Base-by-base conservation (phyloP, 2,888 invertebrate genomes). In the Geophilus truncorum region DNA sequence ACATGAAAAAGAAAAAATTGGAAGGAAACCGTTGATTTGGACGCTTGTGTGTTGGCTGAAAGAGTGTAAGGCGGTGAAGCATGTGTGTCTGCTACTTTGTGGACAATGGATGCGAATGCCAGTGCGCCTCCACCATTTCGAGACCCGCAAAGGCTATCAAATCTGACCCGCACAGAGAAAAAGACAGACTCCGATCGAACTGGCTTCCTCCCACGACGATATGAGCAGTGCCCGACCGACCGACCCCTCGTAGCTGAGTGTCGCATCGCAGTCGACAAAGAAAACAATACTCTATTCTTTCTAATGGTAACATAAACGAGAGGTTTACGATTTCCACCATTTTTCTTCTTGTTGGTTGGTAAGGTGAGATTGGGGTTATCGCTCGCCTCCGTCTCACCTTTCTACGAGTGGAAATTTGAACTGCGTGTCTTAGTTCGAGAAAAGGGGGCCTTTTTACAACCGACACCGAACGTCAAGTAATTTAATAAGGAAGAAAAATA, bases 321-420 rank as follows among this genome's bases (percentile, higher is more conserved):
- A 62, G 62, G 62, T 62, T 62, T 62, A 62, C 62, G 62, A 62
- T 62, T 62, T 62, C 62, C 62, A 62, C 62, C 62, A 62, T 62
- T 62, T 62, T 62, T 28, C 62, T 62, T 62, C 25, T 28, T 25
- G 23, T 62, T 62, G 45, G 45, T 23, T 62, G 62, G 25, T 62
- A 23, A 25, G 62, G 62, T 62, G 62, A 62, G 9, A 25, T 62
- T 10, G 62, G 62, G 62, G 62, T 62, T 62, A 62, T 62, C 62
- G 62, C 62, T 62, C 62, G 25, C 23, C 23, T 62, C 62, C 62
- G 62, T 62, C 62, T 62, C 62, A 62, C 62, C 62, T 62, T 62
- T 62, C 62, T 23, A 23, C 62, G 62, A 62, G 62, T 62, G 25
- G 62, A 62, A 62, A 62, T 62, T 23, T 62, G 62, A 62, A 62